Conservation (phyloP, 2,888 invertebrate species). For the Timandra comae region DNA sequence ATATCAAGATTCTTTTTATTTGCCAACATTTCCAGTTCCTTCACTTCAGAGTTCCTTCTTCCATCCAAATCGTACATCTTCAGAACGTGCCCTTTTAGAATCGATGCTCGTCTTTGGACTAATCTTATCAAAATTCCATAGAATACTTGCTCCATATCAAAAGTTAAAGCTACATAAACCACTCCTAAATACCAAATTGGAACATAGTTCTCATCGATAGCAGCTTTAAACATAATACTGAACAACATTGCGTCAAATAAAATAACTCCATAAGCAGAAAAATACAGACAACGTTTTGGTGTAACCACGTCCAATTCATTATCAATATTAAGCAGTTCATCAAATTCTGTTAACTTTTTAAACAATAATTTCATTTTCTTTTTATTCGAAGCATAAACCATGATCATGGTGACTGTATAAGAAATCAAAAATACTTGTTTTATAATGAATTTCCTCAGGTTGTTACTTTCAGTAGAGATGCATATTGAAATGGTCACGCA, state of each 20-base stretch:
- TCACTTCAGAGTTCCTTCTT: slow-evolving; percentile 15
- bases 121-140: slow-evolving; percentile 35
- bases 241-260: neutral
- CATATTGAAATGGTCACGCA: too few relatives aligned
- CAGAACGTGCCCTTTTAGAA: slow-evolving; percentile 43
- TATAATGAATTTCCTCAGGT: too few relatives aligned
- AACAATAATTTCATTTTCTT: neutral
- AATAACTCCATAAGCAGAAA: neutral
- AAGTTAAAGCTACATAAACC: slow-evolving; percentile 28
- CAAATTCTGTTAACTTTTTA: neutral
- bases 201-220: neutral
- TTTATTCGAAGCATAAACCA: too few relatives aligned
- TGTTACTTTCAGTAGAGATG: too few relatives aligned
- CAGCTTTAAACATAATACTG: neutral
- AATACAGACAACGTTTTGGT: neutral
- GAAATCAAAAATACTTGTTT: too few relatives aligned
- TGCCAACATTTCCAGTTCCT: slow-evolving; percentile 36
- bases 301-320: neutral
- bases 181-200: too few relatives aligned
- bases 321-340: neutral
- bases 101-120: slow-evolving; percentile 36
- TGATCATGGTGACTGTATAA: too few relatives aligned
- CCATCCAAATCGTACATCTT: slow-evolving; percentile 29
- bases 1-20: slow-evolving; percentile 39
- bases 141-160: slow-evolving; percentile 46